Conservation (phyloP, 2,113 vertebrate species). For the human (Homo sapiens) region DNA sequence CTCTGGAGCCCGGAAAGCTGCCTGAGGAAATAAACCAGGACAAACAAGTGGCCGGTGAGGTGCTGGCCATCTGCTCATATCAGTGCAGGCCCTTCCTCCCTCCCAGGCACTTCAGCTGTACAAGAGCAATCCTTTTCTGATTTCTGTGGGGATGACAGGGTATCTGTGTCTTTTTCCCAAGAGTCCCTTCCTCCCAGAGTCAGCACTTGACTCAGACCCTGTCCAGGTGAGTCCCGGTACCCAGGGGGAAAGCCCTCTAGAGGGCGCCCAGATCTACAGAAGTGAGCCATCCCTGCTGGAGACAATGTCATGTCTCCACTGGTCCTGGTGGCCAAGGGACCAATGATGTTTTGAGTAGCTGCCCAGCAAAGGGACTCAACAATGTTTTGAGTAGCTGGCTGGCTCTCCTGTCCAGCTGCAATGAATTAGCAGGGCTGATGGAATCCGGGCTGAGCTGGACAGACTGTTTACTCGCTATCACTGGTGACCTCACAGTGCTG, state of each 20-base stretch:
- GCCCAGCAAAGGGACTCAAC: too few species aligned
- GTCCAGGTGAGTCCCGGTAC: too few species aligned
- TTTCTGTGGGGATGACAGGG: neutral
- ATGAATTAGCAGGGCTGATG: neutral
- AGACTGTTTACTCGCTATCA: accelerated
- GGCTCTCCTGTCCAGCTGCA: neutral
- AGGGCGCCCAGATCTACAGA: neutral
- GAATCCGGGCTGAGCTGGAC: accelerated
- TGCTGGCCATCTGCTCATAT: neutral
- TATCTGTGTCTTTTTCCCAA: neutral
- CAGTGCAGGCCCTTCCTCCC: neutral
- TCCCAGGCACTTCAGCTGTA: neutral
- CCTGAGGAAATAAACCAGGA: neutral
- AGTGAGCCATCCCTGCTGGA: neutral
- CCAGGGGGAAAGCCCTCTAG: neutral
- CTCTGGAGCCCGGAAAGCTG: neutral
- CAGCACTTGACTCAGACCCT: neutral
- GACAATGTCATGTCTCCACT: neutral
- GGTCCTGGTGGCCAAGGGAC: neutral
- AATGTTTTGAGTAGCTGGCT: neutral
- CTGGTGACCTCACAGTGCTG: too few species aligned
- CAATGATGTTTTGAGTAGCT: neutral
- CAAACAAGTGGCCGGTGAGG: neutral
- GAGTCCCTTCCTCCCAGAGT: neutral
- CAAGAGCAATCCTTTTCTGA: neutral